Percentiles rank a stretch among this genome's conserved stretches.
These are phyloP conservation scores for Ormia ochracea DNA, from an alignment of 2,888 invertebrate species.

Conservation along the genomic window DNA sequence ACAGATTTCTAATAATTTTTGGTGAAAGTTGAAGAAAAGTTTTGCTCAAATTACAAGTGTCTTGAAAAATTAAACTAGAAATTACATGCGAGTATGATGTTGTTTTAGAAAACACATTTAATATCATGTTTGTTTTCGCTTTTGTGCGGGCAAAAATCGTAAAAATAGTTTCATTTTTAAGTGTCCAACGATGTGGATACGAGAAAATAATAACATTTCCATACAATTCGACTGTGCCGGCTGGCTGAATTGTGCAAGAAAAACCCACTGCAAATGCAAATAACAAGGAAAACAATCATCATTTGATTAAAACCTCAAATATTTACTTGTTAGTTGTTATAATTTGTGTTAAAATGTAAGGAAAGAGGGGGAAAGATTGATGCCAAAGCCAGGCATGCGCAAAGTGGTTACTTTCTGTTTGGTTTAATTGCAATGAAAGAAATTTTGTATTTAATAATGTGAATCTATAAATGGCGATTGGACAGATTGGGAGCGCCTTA, in stretches of 20 bases:
- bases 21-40: constrained; percentile 20
- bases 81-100: not conserved
- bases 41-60: constrained; percentile 6
- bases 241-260: not conserved
- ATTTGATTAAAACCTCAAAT: constrained; percentile 36
- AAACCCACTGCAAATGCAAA: not conserved
- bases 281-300: not conserved
- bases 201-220: not conserved
- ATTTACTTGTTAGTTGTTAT: not conserved
- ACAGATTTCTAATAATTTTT: not conserved
- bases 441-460: not conserved
- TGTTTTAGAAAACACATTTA: not conserved
- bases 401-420: constrained; percentile 6
- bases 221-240: not conserved
- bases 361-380: not conserved
- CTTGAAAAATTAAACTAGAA: constrained; percentile 24
- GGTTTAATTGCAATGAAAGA: not conserved
- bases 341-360: constrained; percentile 21
- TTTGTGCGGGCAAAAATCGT: not conserved
- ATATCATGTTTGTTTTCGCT: constrained; percentile 18
- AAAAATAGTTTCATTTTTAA: constrained; percentile 17
- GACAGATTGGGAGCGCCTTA: too few species aligned
- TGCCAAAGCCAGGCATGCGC: constrained; percentile 16
- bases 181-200: constrained; percentile 4
- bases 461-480: too few species aligned